Conservation (phyloP, 92 coral and sea anemone genomes). For the Epizoanthus ramosus region DNA sequence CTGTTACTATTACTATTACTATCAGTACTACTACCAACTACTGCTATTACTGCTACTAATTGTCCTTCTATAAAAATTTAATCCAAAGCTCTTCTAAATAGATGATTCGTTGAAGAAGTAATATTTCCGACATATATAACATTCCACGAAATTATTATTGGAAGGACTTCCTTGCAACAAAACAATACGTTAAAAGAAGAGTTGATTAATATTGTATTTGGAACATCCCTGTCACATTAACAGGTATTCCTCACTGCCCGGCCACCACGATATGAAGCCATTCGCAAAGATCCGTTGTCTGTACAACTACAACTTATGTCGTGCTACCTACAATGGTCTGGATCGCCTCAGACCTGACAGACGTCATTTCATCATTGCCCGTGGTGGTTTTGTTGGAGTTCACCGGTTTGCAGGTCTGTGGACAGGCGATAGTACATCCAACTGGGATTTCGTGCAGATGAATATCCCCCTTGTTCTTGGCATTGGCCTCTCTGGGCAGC, state of each 20-base stretch:
- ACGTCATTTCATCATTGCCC: constrained; percentile 78
- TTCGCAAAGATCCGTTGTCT: constrained; percentile 79
- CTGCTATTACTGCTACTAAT: too few relatives aligned
- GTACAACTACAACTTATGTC: constrained; percentile 73
- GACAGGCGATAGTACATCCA: constrained; percentile 86
- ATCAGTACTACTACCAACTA: too few relatives aligned
- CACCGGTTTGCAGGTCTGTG: constrained; percentile 78
- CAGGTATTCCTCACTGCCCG: constrained; percentile 46
- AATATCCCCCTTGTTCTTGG: constrained; percentile 73
- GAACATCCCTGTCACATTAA: background rate
- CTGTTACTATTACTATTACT: too few relatives aligned
- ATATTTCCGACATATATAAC: too few relatives aligned
- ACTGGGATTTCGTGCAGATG: constrained; percentile 77
- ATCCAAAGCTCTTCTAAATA: too few relatives aligned
- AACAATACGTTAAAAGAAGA: too few relatives aligned
- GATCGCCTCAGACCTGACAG: constrained; percentile 58
- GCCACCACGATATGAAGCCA: constrained; percentile 63
- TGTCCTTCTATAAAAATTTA: too few relatives aligned
- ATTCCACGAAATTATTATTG: too few relatives aligned
- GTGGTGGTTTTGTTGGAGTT: constrained; percentile 82
- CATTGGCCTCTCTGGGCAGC: constrained; percentile 78
- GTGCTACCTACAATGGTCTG: constrained; percentile 73
- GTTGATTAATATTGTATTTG: too few relatives aligned
- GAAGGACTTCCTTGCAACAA: too few relatives aligned
- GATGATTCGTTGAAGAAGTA: too few relatives aligned